These are phyloP conservation scores for Acleris emargana DNA, from an alignment of 2,888 invertebrate species.

Conservation along the genomic window DNA sequence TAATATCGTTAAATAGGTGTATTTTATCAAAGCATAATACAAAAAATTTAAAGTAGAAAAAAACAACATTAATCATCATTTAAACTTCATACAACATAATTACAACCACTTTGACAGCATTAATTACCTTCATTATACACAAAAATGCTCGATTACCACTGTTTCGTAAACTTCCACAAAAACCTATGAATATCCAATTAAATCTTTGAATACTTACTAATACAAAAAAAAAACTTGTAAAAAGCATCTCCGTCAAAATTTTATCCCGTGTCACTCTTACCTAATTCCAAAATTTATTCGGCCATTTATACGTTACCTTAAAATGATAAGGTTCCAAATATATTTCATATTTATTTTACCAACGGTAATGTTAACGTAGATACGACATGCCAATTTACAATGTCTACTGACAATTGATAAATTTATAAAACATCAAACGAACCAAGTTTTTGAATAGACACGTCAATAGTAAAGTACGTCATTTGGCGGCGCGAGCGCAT, in stretches of 20 bases:
- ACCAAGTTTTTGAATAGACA: slow-evolving; percentile 65
- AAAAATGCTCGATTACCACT: slow-evolving; percentile 57
- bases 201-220: too few species aligned
- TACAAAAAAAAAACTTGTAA: too few species aligned
- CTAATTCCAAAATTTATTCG: background rate
- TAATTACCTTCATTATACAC: slow-evolving; percentile 55
- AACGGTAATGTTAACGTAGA: slow-evolving; percentile 20
- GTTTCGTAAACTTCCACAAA: slow-evolving; percentile 48
- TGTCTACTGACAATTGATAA: slow-evolving; percentile 64
- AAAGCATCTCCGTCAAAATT: background rate
- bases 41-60: background rate
- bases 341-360: slow-evolving; percentile 10
- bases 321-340: slow-evolving; percentile 10
- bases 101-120: slow-evolving; percentile 17
- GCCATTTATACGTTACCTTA: background rate
- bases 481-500: slow-evolving; percentile 62
- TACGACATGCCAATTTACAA: slow-evolving; percentile 61
- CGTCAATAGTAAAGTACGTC: slow-evolving; percentile 69
- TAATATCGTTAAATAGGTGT: background rate
- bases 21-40: background rate
- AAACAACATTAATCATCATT: slow-evolving; percentile 24
- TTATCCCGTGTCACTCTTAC: slow-evolving; percentile 6
- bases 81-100: slow-evolving; percentile 25
- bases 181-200: slow-evolving; percentile 67
- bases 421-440: slow-evolving; percentile 72